Evolutionary conservation across 1,140 invertebrate genomes (phyloP).

Genomic region (Sinonovacula constricta): DNA sequence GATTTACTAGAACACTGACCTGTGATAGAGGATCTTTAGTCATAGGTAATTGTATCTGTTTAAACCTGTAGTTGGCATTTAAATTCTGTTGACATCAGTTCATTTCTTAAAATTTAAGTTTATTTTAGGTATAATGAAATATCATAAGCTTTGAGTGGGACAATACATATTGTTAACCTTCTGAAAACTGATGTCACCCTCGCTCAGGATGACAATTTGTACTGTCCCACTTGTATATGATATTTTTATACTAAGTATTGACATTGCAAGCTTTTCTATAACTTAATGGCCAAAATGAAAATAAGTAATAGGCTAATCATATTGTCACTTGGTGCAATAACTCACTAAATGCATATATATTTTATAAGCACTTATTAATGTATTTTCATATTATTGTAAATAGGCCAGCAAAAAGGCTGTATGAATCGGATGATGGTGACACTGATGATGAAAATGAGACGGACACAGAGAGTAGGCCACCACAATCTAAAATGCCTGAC

Average conservation of each 20-base stretch:
- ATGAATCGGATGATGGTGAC: constrained; percentile 14
- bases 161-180: not conserved
- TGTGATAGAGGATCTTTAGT: not conserved
- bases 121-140: not conserved
- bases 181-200: not conserved
- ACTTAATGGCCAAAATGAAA: constrained; percentile 10
- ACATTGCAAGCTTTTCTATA: not conserved
- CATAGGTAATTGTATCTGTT: not conserved
- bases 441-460: not conserved
- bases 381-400: constrained; percentile 9
- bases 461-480: constrained; percentile 17
- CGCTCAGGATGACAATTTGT: not conserved
- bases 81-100: not conserved
- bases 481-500: constrained; percentile 7
- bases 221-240: not conserved
- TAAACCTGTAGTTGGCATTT: not conserved
- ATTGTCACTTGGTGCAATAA: not conserved
- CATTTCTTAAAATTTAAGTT: not conserved
- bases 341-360: not conserved
- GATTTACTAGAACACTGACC: not conserved
- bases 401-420: constrained; percentile 25
- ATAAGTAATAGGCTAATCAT: constrained; percentile 2
- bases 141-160: not conserved
- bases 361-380: not conserved
- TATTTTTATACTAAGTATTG: constrained; percentile 1